phyloP scores from a whole-genome alignment of 2,113 vertebrate species.

The Theristicus caerulescens region DNA sequence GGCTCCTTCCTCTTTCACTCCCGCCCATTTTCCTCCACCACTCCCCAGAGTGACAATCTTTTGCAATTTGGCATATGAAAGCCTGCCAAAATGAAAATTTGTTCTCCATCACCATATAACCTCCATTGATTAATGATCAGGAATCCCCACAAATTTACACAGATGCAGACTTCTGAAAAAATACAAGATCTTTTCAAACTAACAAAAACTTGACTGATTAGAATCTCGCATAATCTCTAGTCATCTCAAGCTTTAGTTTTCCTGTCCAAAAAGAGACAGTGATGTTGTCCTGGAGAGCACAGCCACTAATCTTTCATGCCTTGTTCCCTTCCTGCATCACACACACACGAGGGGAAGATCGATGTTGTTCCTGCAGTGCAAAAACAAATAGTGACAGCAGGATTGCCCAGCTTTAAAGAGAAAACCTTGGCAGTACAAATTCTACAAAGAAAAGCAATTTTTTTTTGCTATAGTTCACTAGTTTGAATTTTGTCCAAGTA shows the following conservation, averaged over 20 bases:
- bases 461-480: not conserved
- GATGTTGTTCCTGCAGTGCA: not conserved
- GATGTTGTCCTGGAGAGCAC: not conserved
- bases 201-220: not conserved
- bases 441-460: not conserved
- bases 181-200: not conserved
- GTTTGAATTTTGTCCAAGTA: not conserved
- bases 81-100: not conserved
- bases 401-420: not conserved
- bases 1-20: not conserved
- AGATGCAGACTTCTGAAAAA: not conserved
- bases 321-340: not conserved
- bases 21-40: not conserved
- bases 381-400: not conserved
- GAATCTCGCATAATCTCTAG: not conserved
- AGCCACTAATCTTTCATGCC: not conserved
- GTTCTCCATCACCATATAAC: not conserved
- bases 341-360: not conserved
- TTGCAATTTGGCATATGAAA: not conserved
- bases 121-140: not conserved
- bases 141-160: not conserved
- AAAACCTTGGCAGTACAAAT: not conserved
- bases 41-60: not conserved
- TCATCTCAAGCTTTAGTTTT: not conserved
- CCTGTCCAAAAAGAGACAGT: not conserved